phyloP scores from a whole-genome alignment of 1,140 invertebrate species.

The Drosophila mauritiana region DNA sequence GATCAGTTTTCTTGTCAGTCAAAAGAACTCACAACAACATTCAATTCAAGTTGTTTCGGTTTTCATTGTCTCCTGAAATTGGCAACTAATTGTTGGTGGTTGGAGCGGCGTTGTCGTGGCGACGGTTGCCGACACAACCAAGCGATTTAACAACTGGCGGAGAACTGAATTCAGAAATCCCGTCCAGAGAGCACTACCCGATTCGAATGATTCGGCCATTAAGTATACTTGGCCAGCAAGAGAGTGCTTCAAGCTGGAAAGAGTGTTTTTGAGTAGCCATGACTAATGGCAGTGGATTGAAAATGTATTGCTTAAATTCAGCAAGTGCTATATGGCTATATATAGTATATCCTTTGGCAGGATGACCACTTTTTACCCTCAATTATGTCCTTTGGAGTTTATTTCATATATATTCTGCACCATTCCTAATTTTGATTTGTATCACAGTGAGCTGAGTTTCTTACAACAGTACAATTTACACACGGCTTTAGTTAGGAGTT shows the following conservation, averaged over 20 bases:
- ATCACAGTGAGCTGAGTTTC: background rate
- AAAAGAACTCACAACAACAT: conserved; percentile 29
- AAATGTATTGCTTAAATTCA: conserved; percentile 35
- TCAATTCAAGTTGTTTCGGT: conserved; percentile 8
- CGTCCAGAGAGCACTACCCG: conserved; percentile 17
- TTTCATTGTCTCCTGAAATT: conserved; percentile 41
- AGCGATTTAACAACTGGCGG: conserved; percentile 74
- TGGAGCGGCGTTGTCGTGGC: conserved; percentile 57
- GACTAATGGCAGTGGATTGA: conserved; percentile 15
- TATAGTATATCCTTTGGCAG: background rate
- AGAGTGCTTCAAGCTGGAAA: conserved; percentile 19
- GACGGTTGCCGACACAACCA: conserved; percentile 67
- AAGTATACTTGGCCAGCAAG: conserved; percentile 10
- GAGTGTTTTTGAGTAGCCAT: conserved; percentile 20
- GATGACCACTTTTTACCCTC: too few relatives aligned
- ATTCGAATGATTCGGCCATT: conserved; percentile 11
- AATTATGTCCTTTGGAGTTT: background rate
- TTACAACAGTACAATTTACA: background rate
- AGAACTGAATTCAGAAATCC: conserved; percentile 54
- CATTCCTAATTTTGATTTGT: background rate
- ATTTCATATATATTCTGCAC: background rate
- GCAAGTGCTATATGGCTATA: background rate
- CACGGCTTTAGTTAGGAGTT: background rate
- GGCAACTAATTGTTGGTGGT: conserved; percentile 30
- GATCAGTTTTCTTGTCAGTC: background rate